Conservation (phyloP, 2,113 vertebrate species). For the Aspidoscelis tigris region DNA sequence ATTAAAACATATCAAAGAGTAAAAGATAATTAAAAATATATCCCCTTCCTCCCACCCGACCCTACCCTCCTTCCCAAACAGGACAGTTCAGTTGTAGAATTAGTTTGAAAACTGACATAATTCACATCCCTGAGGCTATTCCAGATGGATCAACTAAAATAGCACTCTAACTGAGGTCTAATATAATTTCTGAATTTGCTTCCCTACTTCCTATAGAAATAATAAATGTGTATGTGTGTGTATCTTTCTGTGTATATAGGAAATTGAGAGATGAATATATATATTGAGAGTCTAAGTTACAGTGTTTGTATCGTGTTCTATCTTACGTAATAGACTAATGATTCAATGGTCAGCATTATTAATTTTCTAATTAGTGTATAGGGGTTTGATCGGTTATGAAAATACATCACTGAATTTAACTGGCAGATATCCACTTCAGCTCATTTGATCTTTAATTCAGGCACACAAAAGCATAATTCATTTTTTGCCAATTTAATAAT, state of each 20-base stretch:
- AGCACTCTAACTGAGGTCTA: conserved; percentile 5
- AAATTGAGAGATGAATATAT: too few relatives aligned
- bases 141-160: conserved; percentile 11
- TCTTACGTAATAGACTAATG: not conserved
- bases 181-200: conserved; percentile 8
- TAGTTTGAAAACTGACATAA: not conserved
- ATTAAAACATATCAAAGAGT: too few relatives aligned
- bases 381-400: not conserved
- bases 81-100: not conserved
- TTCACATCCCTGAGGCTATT: conserved; percentile 30
- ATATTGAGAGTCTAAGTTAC: not conserved
- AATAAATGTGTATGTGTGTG: too few relatives aligned
- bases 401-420: not conserved
- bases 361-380: not conserved
- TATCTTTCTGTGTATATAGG: too few relatives aligned
- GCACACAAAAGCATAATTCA: rapidly evolving
- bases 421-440: not conserved
- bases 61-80: too few relatives aligned
- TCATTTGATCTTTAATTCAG: not conserved
- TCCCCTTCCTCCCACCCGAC: too few relatives aligned
- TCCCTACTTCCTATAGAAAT: not conserved
- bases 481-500: not conserved
- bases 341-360: not conserved
- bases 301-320: not conserved
- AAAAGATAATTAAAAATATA: too few relatives aligned